Evolutionary conservation across 2,888 invertebrate species (phyloP).

Genomic region (Xestia sexstrigata): DNA sequence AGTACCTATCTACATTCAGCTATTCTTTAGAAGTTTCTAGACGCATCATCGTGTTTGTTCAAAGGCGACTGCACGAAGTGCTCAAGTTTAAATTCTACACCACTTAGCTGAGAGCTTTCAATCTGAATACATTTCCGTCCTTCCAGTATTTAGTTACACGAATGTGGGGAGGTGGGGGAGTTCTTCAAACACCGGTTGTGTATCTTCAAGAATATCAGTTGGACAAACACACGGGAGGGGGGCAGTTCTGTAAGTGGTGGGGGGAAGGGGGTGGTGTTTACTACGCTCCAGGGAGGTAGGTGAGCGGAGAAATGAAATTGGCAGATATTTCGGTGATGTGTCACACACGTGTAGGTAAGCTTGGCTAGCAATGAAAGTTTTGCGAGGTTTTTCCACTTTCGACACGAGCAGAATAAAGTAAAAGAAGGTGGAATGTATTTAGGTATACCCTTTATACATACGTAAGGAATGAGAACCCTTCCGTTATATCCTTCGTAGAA

Average conservation of each 20-base stretch:
- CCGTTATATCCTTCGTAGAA: slow-evolving; percentile 70
- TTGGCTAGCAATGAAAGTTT: slow-evolving; percentile 85
- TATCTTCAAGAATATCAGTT: slow-evolving; percentile 87
- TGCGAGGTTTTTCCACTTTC: slow-evolving; percentile 86
- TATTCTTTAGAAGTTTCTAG: slow-evolving; percentile 85
- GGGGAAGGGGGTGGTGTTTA: slow-evolving; percentile 84
- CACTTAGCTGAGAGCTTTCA: slow-evolving; percentile 73
- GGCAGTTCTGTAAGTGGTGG: slow-evolving; percentile 70
- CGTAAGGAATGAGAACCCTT: slow-evolving; percentile 72
- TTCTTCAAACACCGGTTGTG: slow-evolving; percentile 77
- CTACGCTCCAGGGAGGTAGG: slow-evolving; percentile 88
- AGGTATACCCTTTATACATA: slow-evolving; percentile 76
- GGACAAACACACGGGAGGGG: slow-evolving; percentile 82
- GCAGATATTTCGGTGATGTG: slow-evolving; percentile 88
- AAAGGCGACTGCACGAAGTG: slow-evolving; percentile 79
- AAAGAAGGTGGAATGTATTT: slow-evolving; percentile 75
- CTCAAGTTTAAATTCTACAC: slow-evolving; percentile 77
- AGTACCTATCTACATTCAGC: slow-evolving; percentile 68
- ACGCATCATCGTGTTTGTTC: slow-evolving; percentile 82
- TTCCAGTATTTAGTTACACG: slow-evolving; percentile 56
- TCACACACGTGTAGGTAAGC: slow-evolving; percentile 86
- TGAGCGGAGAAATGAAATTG: slow-evolving; percentile 88
- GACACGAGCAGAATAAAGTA: slow-evolving; percentile 84
- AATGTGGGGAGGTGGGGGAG: slow-evolving; percentile 67
- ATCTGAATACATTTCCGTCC: slow-evolving; percentile 67